Conservation (phyloP, 2,797 vertebrate species). For the Micropoecilia bifurca region DNA sequence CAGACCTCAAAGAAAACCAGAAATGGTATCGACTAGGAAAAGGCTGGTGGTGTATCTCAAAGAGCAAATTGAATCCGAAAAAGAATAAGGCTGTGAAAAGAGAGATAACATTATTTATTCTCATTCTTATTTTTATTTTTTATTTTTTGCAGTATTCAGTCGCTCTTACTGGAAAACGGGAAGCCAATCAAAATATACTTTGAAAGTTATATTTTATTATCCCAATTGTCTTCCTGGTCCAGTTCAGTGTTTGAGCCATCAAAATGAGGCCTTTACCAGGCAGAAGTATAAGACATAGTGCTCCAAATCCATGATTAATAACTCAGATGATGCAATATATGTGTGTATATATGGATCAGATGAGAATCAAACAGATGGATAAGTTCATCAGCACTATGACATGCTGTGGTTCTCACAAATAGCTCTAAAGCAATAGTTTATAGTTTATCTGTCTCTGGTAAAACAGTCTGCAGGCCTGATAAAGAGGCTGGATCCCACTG, state of each 20-base stretch:
- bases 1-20: background rate
- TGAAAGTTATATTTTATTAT: background rate
- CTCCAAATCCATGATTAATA: constrained; percentile 10
- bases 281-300: constrained; percentile 10
- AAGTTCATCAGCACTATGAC: constrained; percentile 47
- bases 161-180: background rate
- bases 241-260: constrained; percentile 3
- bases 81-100: background rate
- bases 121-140: too few relatives aligned
- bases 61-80: background rate
- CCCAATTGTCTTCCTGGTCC: background rate
- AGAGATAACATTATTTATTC: background rate
- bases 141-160: background rate
- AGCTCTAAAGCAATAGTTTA: constrained; percentile 59
- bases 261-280: background rate
- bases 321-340: constrained; percentile 17
- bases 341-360: constrained; percentile 47
- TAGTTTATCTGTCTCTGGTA: constrained; percentile 58
- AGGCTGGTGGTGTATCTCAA: background rate
- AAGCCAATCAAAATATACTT: background rate
- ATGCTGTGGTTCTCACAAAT: constrained; percentile 38
- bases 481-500: constrained; percentile 51
- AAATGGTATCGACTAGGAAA: background rate
- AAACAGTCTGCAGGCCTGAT: constrained; percentile 61
- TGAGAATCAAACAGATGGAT: constrained; percentile 36